Conservation (phyloP, 2,797 vertebrate species). For the Podargus strigoides region DNA sequence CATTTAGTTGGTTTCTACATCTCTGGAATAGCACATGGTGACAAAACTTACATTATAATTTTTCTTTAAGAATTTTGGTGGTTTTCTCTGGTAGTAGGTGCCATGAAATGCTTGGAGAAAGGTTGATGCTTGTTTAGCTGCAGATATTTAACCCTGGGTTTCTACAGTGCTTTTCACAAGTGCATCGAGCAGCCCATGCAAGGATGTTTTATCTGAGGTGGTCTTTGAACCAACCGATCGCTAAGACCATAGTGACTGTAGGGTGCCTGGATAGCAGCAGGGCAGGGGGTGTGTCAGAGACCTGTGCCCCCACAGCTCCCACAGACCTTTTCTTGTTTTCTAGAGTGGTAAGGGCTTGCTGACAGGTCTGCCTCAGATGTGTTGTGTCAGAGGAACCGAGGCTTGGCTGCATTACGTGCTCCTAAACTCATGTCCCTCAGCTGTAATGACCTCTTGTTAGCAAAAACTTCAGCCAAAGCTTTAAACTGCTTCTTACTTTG, state of each 20-base stretch:
- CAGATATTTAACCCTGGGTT: background rate
- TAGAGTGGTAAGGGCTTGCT: background rate
- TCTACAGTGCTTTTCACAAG: background rate
- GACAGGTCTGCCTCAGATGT: background rate
- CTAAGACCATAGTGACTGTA: background rate
- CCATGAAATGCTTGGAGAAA: background rate
- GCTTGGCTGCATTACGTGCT: background rate
- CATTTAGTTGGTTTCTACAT: background rate
- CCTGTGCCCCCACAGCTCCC: accelerated
- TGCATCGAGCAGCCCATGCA: accelerated
- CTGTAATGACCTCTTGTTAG: background rate
- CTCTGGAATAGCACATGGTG: background rate
- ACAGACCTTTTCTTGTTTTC: background rate
- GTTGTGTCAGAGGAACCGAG: accelerated
- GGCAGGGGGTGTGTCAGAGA: background rate
- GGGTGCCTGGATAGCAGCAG: background rate
- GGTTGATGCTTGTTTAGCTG: background rate
- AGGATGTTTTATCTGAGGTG: background rate
- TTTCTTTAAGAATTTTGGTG: background rate
- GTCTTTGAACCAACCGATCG: background rate
- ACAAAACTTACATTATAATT: background rate
- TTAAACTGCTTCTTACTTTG: background rate
- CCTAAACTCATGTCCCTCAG: background rate
- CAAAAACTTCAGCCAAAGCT: background rate
- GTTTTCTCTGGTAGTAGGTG: background rate